Conservation (phyloP, 2,113 vertebrate genomes). For the Tragulus kanchil region DNA sequence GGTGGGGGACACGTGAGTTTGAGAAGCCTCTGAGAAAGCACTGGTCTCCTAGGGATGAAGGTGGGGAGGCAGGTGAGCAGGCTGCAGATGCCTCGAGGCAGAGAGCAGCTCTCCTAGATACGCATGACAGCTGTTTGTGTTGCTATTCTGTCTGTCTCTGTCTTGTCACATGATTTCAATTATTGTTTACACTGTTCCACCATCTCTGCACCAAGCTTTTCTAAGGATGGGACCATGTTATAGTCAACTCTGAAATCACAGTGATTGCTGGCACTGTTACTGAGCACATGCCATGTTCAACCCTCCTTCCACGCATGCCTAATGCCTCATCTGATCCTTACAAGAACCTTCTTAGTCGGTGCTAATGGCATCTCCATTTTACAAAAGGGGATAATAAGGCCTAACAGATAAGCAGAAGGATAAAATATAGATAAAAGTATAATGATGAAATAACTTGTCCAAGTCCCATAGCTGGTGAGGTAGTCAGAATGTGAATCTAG, state of each 20-base stretch:
- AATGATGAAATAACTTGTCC: background rate
- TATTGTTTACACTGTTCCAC: background rate
- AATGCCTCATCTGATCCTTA: background rate
- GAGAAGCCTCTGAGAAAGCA: background rate
- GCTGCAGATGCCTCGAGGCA: background rate
- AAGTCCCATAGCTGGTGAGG: background rate
- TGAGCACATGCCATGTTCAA: background rate
- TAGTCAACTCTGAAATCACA: background rate
- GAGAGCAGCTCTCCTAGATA: background rate
- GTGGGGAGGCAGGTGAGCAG: background rate
- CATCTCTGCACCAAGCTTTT: background rate
- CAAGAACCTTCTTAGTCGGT: background rate
- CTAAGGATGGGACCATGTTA: background rate
- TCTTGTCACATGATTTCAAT: background rate
- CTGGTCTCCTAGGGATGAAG: background rate
- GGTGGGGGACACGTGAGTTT: background rate
- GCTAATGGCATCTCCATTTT: background rate
- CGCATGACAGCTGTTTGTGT: background rate
- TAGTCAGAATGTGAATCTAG: constrained; percentile 10
- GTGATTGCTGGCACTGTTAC: background rate
- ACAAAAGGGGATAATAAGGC: background rate
- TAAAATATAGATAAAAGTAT: background rate
- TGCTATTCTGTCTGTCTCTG: background rate
- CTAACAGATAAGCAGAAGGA: background rate
- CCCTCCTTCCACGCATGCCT: background rate